A percentile compares a stretch with the other conserved stretches of the same genome.
Conservation (phyloP, 2,888 invertebrate species). For the Fragum fragum region DNA sequence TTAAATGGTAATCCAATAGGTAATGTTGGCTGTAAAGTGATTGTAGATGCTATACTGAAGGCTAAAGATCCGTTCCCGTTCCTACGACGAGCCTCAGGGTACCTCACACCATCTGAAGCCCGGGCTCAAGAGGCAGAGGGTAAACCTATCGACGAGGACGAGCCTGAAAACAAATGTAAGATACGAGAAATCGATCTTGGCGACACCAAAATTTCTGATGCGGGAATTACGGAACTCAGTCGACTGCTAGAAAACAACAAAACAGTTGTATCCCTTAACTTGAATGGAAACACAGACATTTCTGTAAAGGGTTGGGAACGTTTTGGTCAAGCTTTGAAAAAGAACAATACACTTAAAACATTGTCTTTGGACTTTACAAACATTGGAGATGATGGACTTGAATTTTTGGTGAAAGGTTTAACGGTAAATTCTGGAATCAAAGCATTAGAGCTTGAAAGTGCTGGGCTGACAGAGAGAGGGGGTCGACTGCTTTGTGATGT, state of each 20-base stretch:
- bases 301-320: conserved; percentile 76
- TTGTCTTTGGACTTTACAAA: conserved; percentile 80
- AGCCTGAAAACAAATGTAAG: conserved; percentile 23
- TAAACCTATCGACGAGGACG: conserved; percentile 16
- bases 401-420: conserved; percentile 74
- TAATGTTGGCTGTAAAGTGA: conserved; percentile 74
- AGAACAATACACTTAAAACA: conserved; percentile 74
- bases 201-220: conserved; percentile 74
- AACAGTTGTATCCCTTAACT: conserved; percentile 72
- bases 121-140: conserved; percentile 33
- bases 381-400: conserved; percentile 79
- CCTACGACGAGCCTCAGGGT: conserved; percentile 55
- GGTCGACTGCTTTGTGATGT: conserved; percentile 75
- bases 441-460: conserved; percentile 79
- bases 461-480: conserved; percentile 76
- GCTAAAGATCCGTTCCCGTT: conserved; percentile 63
- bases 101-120: conserved; percentile 59
- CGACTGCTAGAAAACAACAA: conserved; percentile 73
- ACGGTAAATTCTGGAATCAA: conserved; percentile 74
- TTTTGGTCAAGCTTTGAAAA: conserved; percentile 76
- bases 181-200: conserved; percentile 80
- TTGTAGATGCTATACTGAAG: conserved; percentile 71
- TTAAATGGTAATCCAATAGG: conserved; percentile 80
- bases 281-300: conserved; percentile 77
- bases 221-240: conserved; percentile 73